A percentile compares a stretch with the other conserved stretches of the same genome.
Evolutionary conservation across 2,888 invertebrate genomes (phyloP).

Genomic region (Boloria euphrosyne): DNA sequence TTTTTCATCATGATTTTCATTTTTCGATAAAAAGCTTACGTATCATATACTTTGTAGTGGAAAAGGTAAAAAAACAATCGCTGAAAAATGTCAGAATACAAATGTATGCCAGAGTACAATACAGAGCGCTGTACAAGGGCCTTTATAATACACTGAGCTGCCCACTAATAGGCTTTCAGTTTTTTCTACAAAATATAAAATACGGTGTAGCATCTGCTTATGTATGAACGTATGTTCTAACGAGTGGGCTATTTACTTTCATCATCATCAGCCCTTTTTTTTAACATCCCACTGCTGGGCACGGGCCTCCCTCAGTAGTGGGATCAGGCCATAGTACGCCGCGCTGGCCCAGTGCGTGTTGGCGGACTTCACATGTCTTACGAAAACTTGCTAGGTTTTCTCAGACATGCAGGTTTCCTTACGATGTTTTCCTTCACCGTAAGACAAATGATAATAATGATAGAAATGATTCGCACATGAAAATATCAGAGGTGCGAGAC

Average conservation of each 20-base stretch:
- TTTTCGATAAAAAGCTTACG: slow-evolving; percentile 17
- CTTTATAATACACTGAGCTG: slow-evolving; percentile 9
- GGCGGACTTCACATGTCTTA: too few species aligned
- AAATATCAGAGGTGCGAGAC: too few species aligned
- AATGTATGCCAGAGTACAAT: slow-evolving; percentile 20
- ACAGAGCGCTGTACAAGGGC: slow-evolving; percentile 7
- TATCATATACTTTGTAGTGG: slow-evolving; percentile 13
- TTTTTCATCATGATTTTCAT: slow-evolving; percentile 7
- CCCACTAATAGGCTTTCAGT: slow-evolving; percentile 16
- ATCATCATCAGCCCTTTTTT: too few species aligned
- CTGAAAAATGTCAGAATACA: slow-evolving; percentile 9
- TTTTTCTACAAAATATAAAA: slow-evolving; percentile 6
- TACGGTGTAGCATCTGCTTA: not conserved
- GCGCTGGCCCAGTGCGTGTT: too few species aligned
- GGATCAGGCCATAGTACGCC: too few species aligned
- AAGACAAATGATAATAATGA: too few species aligned
- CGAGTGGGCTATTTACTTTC: not conserved
- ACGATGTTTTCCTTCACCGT: too few species aligned
- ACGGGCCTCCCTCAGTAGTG: too few species aligned
- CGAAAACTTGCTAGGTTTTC: too few species aligned
- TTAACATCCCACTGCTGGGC: too few species aligned
- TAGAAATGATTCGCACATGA: too few species aligned
- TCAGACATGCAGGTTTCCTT: too few species aligned
- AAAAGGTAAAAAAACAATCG: slow-evolving; percentile 9
- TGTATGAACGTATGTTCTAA: not conserved